Evolutionary conservation across 2,888 invertebrate genomes (phyloP).

Genomic region (Nemotelus nigrinus): DNA sequence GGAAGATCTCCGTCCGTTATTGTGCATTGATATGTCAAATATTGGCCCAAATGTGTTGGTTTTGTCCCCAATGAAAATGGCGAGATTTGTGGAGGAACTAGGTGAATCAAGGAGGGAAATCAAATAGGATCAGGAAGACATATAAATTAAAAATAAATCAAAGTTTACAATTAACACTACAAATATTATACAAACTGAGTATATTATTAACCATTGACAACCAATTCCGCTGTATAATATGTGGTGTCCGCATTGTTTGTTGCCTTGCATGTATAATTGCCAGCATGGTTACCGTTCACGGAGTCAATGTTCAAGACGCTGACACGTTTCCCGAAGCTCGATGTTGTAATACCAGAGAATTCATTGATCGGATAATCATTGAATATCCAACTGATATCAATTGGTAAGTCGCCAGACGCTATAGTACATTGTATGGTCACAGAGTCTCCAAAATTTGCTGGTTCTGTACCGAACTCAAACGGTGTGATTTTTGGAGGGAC

Average conservation of each 20-base stretch:
- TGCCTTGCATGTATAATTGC: conserved; percentile 70
- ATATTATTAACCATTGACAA: conserved; percentile 66
- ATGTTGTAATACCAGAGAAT: conserved; percentile 66
- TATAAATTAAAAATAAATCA: conserved; percentile 68
- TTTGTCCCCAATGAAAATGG: conserved; percentile 70
- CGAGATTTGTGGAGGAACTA: conserved; percentile 65
- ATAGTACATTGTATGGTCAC: conserved; percentile 73
- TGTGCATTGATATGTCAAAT: conserved; percentile 71
- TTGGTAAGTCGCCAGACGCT: conserved; percentile 75
- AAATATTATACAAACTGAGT: conserved; percentile 63
- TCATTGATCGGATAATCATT: conserved; percentile 73
- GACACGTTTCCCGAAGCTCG: conserved; percentile 67
- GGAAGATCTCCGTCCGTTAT: conserved; percentile 74
- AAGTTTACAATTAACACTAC: conserved; percentile 58
- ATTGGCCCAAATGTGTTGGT: conserved; percentile 71
- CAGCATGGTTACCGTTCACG: conserved; percentile 68
- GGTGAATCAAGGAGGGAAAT: no score
- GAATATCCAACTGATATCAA: conserved; percentile 73
- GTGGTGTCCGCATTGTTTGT: conserved; percentile 68
- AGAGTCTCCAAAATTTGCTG: conserved; percentile 73
- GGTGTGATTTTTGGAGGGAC: conserved; percentile 66
- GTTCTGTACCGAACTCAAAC: conserved; percentile 69
- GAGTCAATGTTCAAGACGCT: conserved; percentile 69
- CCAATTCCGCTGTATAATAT: conserved; percentile 66
- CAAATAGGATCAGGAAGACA: conserved; percentile 16